Evolutionary conservation across 2,797 vertebrate genomes (phyloP).

Genomic region (Cuniculus paca): DNA sequence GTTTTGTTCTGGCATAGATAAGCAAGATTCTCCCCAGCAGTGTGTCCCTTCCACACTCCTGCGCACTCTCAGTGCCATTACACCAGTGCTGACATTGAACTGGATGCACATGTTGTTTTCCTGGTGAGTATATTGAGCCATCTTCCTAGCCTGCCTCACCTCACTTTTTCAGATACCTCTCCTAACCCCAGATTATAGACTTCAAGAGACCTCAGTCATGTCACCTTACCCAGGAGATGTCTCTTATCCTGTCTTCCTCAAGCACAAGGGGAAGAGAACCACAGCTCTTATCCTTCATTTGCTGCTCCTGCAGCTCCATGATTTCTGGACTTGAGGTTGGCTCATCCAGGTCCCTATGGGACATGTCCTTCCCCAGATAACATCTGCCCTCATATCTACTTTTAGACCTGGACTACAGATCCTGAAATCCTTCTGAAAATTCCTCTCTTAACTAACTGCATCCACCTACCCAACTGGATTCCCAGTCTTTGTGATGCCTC

Average conservation of each 20-base stretch:
- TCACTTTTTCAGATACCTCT: not conserved
- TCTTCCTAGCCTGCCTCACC: not conserved
- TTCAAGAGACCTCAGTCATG: not conserved
- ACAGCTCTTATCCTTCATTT: too few species aligned
- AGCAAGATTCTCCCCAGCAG: not conserved
- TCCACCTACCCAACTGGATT: not conserved
- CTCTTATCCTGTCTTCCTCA: not conserved
- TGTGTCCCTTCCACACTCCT: not conserved
- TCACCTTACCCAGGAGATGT: too few species aligned
- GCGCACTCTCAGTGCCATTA: too few species aligned
- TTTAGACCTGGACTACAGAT: not conserved
- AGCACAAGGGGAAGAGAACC: not conserved
- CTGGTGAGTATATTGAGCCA: too few species aligned
- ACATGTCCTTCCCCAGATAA: not conserved
- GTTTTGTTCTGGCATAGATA: not conserved
- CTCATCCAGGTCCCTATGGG: not conserved
- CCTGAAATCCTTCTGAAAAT: not conserved
- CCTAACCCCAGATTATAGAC: too few species aligned
- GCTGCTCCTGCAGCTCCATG: not conserved
- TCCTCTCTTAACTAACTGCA: not conserved
- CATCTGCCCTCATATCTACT: not conserved
- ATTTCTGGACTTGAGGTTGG: not conserved
- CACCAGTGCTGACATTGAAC: not conserved
- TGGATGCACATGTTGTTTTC: not conserved
- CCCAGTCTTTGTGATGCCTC: not conserved